Evolutionary conservation across 2,888 invertebrate species (phyloP), one percentile per base, ranked within the genome.

Genomic region (Caenorhabditis sp.): DNA sequence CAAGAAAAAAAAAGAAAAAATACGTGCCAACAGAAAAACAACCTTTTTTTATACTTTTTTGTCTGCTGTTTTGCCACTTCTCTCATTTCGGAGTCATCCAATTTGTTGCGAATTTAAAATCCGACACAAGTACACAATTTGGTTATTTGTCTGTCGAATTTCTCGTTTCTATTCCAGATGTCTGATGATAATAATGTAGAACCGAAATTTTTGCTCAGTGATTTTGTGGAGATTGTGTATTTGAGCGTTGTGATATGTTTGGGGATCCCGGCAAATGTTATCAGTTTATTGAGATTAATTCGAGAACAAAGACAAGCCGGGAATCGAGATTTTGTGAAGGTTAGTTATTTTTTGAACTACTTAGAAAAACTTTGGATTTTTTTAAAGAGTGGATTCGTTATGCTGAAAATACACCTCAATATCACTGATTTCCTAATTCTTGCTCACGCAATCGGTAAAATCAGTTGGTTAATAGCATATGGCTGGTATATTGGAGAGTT

Each of bases 371-470:
- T n/a, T n/a, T 49, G 31, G 10, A 31, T 12, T 31, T 26, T 84
- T 54, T 65, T n/a, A n/a, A n/a, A 85, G 84, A 80, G 77, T 27
- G 83, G 85, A 0, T 87, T 87, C 59, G 69, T 87, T 1, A 77
- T 87, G 63, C 75, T 87, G 31, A 86, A 86, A 65, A 81, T 87
- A 59, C 81, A 87, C 63, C 61, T 87, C 60, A 85, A 86, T 77
- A 76, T 87, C 63, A 82, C 83, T 23, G 87, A 87, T 59, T 61
- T 86, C 20, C 73, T 87, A 10, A 78, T 87, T 10, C 64, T 83
- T 50, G 67, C 77, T 14, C 77, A 82, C 31, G 82, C 83, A 1
- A 63, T 81, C n/a, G 84, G 84, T n/a, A 85, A 85, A 58, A 69
- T 86, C 3, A 63, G 76, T 12, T 87, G 87, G 87, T 74, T 87